Base-by-base conservation (phyloP, 2,888 invertebrate genomes). In the Cephus sareptanus region DNA sequence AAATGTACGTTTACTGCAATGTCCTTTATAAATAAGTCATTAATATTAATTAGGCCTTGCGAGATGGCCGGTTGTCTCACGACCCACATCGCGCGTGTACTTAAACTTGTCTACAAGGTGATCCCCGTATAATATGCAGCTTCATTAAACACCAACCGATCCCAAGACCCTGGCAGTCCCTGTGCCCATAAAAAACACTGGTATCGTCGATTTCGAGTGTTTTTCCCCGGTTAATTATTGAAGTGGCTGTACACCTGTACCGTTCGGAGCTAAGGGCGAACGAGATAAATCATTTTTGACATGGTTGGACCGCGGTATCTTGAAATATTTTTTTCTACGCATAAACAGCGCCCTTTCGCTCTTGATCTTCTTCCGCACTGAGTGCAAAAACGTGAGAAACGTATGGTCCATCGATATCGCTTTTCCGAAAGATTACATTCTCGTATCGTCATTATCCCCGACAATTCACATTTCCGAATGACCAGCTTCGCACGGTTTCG, bases 1-100 rank as follows among this genome's bases (percentile, higher is more conserved):
- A 85, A 85, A 86, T 77, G 76, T 80, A 83, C 82, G 81, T 86
- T 82, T 84, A 83, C 79, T 76, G 34, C 35, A 75, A 75, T 83
- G 82, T 84, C 84, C 82, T 85, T 84, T 71, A 70, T 76, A 73
- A 71, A 68, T 75, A 73, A 34, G 75, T 76, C 70, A 71, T 71
- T 31, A 71, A 71, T 71, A 71, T 71, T 71, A 71, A 71, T 30
- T 71, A 34, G 30, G 71, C 23, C 23, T 56, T 56, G 71, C 31
- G 71, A 71, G 71, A 30, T 23, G 30, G 12, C 30, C 71, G 37
- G 33, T 75, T 31, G 73, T 74, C 31, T 73, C 9, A 30, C 40
- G 71, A 77, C 56, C 77, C 74, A 74, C 74, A 74, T 73, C 40
- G 37, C 34, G 68, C 74, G n/a, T 68, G 56, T 74, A 73, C 73